Base-by-base conservation (phyloP, 2,888 invertebrate genomes). In the Zelleria hepariella region DNA sequence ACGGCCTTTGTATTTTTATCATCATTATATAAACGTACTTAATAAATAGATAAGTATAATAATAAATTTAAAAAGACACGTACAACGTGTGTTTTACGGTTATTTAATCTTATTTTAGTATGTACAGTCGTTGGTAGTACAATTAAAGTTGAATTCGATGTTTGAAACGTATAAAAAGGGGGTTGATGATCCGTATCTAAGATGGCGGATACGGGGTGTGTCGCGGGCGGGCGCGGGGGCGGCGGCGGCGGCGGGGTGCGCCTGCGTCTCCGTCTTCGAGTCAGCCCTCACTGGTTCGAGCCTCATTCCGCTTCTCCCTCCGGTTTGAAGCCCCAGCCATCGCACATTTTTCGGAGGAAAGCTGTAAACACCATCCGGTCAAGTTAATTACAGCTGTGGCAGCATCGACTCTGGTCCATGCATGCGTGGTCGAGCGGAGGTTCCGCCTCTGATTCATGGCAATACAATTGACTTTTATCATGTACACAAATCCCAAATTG, bases 311-410 rank as follows among this genome's bases (percentile, higher is more conserved):
- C 78, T 68, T 83, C 85, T 75, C 80, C 82, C 59, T 83, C 79
- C 65, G 77, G 73, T 64, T 78, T 78, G 67, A 69, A 61, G 62
- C 79, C 78, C 82, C 88, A 86, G 83, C 91, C 91, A 75, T 92
- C 93, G 86, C 94, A 94, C 93, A 97, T 93, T 91, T 92, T 94
- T 90, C 94, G 93, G 86, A 96, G 93, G 92, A 97, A 97, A 88
- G 94, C 95, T 95, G 90, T 51, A 75, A 73, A 69, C 58, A 61
- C 58, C 60, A 60, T 15, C 32, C 10, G 3, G 15, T 2, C 32
- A 42, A n/a, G n/a, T 15, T 23, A 57, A 57, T 62, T 60, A 21
- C 51, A 1, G 15, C 4, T 15, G 15, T 15, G 15, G 32, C 32
- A 15, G 32, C 32, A 42, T 15, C 32, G 15, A 15, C 10, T 42